phyloP scores from a whole-genome alignment of 2,888 invertebrate species.

The Chrysina gloriosa region DNA sequence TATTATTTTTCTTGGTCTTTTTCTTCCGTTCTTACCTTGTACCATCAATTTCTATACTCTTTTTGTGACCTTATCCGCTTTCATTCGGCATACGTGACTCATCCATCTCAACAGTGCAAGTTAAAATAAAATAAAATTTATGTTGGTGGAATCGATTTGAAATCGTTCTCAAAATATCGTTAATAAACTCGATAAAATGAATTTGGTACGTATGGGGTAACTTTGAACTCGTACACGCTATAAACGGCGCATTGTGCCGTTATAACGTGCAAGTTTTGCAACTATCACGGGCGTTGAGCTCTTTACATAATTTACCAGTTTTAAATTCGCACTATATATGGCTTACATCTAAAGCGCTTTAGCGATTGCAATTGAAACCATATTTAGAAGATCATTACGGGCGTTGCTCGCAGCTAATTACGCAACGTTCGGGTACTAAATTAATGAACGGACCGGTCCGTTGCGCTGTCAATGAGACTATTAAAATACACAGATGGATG shows the following conservation, averaged over 20 bases:
- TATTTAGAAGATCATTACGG: slow-evolving; percentile 16
- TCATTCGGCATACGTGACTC: no score
- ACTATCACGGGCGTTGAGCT: neutral
- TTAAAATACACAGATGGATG: neutral
- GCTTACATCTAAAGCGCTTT: neutral
- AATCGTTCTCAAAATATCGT: no score
- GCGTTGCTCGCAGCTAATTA: neutral
- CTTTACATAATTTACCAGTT: slow-evolving; percentile 15
- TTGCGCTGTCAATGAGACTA: neutral
- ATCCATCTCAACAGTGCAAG: no score
- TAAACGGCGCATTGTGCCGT: neutral
- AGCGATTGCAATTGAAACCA: slow-evolving; percentile 10
- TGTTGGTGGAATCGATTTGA: no score
- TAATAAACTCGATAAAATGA: no score
- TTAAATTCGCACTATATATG: slow-evolving; percentile 13
- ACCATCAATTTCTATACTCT: no score
- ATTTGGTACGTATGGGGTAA: neutral
- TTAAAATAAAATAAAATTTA: no score
- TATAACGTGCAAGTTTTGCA: neutral
- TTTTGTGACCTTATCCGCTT: no score
- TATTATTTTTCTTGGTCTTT: no score
- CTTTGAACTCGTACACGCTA: neutral
- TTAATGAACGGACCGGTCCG: neutral
- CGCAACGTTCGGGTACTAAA: neutral
- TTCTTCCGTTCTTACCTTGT: no score